Evolutionary conservation across 1,140 invertebrate species (phyloP).

Genomic region (Whitmania pigra): DNA sequence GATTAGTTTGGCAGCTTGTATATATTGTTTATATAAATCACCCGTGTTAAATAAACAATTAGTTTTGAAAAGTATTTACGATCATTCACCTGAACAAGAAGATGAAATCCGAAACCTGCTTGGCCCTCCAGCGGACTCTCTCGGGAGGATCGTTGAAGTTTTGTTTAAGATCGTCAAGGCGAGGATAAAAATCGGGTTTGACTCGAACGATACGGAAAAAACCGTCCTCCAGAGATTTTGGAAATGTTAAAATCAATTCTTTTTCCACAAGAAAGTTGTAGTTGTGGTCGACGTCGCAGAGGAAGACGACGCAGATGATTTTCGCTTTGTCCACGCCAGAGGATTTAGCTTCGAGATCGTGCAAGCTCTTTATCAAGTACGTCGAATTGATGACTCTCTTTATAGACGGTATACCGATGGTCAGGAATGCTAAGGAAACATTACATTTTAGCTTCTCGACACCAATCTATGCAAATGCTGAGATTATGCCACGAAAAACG

Average conservation of each 20-base stretch:
- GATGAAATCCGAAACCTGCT: slow-evolving; percentile 32
- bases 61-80: no score
- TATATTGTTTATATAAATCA: no score
- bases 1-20: no score
- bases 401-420: slow-evolving; percentile 35
- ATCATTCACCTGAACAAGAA: no score
- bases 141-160: slow-evolving; percentile 35
- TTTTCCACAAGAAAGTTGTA: slow-evolving; percentile 27
- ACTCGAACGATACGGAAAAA: slow-evolving; percentile 35
- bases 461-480: no score
- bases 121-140: slow-evolving; percentile 38
- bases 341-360: slow-evolving; percentile 29
- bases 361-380: slow-evolving; percentile 31
- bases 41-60: no score
- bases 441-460: no score
- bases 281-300: slow-evolving; percentile 29
- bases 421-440: slow-evolving; percentile 30
- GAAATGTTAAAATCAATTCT: slow-evolving; percentile 24
- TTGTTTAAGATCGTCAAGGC: slow-evolving; percentile 31
- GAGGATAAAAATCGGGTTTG: slow-evolving; percentile 32
- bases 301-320: slow-evolving; percentile 29
- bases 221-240: slow-evolving; percentile 26
- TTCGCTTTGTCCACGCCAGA: slow-evolving; percentile 23
- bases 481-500: no score
- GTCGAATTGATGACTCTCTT: slow-evolving; percentile 25